Conservation (phyloP, 2,888 invertebrate species). For the Azorinus chamasolen region DNA sequence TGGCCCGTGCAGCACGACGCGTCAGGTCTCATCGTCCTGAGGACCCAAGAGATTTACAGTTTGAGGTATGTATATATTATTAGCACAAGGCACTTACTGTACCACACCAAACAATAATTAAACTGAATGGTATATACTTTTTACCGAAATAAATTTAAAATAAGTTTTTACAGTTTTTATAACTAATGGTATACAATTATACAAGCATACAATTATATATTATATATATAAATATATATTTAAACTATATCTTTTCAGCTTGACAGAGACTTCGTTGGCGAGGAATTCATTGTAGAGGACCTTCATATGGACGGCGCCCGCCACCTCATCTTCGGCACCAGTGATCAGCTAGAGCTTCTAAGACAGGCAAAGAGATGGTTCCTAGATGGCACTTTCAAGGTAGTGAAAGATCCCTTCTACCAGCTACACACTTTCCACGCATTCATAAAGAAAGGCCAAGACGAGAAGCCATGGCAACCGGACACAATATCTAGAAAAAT, state of each 20-base stretch:
- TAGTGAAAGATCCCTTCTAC: too few species aligned
- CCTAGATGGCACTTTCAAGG: slow-evolving; percentile 40
- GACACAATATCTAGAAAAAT: too few species aligned
- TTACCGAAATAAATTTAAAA: too few species aligned
- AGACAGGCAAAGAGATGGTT: slow-evolving; percentile 27
- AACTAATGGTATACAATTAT: too few species aligned
- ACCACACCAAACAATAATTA: too few species aligned
- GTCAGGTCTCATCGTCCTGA: slow-evolving; percentile 15
- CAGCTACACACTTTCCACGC: too few species aligned
- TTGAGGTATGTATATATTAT: slow-evolving; percentile 33
- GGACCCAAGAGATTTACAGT: slow-evolving; percentile 19
- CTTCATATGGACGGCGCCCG: slow-evolving; percentile 18
- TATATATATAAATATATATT: not conserved
- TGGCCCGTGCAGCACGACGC: slow-evolving; percentile 21
- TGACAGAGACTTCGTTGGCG: slow-evolving; percentile 22
- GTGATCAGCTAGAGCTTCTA: slow-evolving; percentile 28
- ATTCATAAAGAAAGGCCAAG: too few species aligned
- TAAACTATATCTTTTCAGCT: slow-evolving; percentile 13
- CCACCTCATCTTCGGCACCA: slow-evolving; percentile 29
- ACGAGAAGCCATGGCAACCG: too few species aligned
- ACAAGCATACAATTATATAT: too few species aligned
- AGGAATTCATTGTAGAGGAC: slow-evolving; percentile 29
- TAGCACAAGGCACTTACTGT: too few species aligned
- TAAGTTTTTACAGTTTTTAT: too few species aligned
- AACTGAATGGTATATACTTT: too few species aligned